Percentiles rank a stretch among this genome's conserved stretches.
These are phyloP conservation scores for Dascillus cervinus DNA, from an alignment of 2,888 invertebrate genomes.

Conservation along the genomic window DNA sequence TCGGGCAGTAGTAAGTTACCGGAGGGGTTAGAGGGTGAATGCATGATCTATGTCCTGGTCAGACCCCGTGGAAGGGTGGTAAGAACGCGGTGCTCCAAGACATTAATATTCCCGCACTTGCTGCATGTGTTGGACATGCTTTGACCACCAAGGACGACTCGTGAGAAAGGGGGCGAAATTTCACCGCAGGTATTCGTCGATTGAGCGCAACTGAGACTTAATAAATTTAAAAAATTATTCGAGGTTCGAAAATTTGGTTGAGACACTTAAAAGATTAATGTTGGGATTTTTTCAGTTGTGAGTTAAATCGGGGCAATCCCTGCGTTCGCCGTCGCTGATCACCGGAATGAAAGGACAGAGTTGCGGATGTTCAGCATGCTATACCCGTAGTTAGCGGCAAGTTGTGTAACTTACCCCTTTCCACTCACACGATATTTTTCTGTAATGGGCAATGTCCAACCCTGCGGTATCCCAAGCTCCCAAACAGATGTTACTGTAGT, in stretches of 20 bases:
- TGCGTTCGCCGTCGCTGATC: too few relatives aligned
- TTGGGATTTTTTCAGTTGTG: too few relatives aligned
- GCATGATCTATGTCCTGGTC: conserved; percentile 42
- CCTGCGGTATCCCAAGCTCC: conserved; percentile 15
- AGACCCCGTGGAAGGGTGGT: conserved; percentile 38
- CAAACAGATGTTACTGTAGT: conserved; percentile 20
- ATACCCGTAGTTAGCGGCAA: conserved; percentile 29
- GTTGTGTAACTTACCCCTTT: conserved; percentile 34
- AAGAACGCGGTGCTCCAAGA: conserved; percentile 41
- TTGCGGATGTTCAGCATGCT: conserved; percentile 30
- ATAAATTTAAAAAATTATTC: too few relatives aligned
- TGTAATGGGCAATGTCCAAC: conserved; percentile 28
- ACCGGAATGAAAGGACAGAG: conserved; percentile 25
- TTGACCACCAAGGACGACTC: conserved; percentile 31
- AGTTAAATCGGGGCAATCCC: too few relatives aligned
- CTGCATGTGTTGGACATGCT: conserved; percentile 33
- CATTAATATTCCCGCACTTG: conserved; percentile 42
- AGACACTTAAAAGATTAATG: too few relatives aligned
- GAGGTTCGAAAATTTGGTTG: too few relatives aligned
- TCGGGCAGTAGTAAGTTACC: conserved; percentile 35
- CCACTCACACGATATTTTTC: conserved; percentile 32
- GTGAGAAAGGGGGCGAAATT: conserved; percentile 14
- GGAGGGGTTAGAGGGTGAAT: conserved; percentile 28
- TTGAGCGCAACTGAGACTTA: too few relatives aligned
- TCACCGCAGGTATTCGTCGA: too few relatives aligned